phyloP scores from a whole-genome alignment of 2,797 vertebrate species.

The Podarcis siculus region DNA sequence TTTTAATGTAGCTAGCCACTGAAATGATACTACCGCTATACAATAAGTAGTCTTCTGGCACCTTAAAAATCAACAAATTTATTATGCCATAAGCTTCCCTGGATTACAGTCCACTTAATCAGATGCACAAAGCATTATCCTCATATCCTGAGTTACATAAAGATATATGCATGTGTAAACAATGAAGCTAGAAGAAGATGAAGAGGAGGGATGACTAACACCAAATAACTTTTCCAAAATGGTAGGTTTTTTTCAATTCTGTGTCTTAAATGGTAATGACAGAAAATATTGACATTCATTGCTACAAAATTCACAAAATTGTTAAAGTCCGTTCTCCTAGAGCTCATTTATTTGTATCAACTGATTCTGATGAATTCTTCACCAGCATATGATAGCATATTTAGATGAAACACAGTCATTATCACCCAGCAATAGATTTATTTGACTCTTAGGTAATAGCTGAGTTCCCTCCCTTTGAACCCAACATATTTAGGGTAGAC shows the following conservation, averaged over 20 bases:
- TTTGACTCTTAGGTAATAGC: too few species aligned
- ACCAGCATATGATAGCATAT: constrained; percentile 57
- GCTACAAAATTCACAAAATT: constrained; percentile 52
- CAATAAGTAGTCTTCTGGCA: too few species aligned
- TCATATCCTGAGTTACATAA: too few species aligned
- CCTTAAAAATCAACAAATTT: too few species aligned
- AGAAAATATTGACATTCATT: constrained; percentile 46
- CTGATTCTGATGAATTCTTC: constrained; percentile 53
- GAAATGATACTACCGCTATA: not conserved
- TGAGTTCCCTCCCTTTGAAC: too few species aligned
- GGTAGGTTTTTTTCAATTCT: constrained; percentile 46
- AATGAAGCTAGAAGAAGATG: constrained; percentile 4
- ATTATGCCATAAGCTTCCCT: too few species aligned
- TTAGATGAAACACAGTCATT: constrained; percentile 52
- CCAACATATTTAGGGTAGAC: too few species aligned
- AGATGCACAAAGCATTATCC: too few species aligned
- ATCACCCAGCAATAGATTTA: too few species aligned
- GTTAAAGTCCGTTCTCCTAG: constrained; percentile 24
- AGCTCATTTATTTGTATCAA: constrained; percentile 56
- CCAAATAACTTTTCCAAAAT: constrained; percentile 46
- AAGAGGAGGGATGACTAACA: constrained; percentile 14
- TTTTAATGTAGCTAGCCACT: not conserved
- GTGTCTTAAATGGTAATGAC: constrained; percentile 32
- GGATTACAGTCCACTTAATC: too few species aligned
- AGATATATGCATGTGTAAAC: too few species aligned